Evolutionary conservation across 2,113 vertebrate genomes (phyloP).

Genomic region (Mormyrus iriodes): DNA sequence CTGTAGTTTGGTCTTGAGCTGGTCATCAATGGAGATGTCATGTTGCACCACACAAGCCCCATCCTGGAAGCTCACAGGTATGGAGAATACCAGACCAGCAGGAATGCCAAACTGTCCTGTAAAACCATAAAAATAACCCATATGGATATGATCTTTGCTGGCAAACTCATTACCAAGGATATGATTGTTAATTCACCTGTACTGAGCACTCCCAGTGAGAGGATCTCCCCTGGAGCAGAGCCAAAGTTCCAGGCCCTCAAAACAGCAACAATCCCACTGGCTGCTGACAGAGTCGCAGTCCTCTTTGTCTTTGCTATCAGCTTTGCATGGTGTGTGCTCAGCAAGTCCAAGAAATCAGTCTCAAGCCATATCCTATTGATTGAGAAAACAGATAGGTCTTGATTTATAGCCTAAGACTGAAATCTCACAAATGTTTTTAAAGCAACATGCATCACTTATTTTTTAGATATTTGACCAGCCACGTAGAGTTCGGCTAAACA

Average conservation of each 20-base stretch:
- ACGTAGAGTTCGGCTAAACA: not conserved
- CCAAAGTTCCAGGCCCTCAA: constrained; percentile 71
- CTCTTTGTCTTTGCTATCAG: constrained; percentile 38
- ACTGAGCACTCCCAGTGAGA: constrained; percentile 74
- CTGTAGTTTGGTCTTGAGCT: constrained; percentile 47
- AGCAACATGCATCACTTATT: not conserved
- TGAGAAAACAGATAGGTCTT: not conserved
- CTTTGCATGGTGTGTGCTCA: constrained; percentile 36
- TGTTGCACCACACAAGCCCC: constrained; percentile 63
- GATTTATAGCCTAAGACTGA: not conserved
- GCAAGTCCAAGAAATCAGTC: constrained; percentile 55
- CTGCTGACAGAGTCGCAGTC: constrained; percentile 52
- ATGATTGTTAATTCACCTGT: constrained; percentile 58
- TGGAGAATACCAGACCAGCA: constrained; percentile 70
- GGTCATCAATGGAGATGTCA: constrained; percentile 51
- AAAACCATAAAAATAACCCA: not conserved
- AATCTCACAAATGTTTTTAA: not conserved
- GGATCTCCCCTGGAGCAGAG: constrained; percentile 54
- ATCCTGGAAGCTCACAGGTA: constrained; percentile 73
- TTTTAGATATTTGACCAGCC: not conserved
- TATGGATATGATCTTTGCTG: not conserved
- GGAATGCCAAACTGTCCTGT: constrained; percentile 72
- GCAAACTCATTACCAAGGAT: not conserved
- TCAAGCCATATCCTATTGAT: constrained; percentile 67
- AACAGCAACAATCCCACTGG: constrained; percentile 60